These are phyloP conservation scores for Melipona quadrifasciata DNA, from an alignment of 1,140 invertebrate genomes.

Conservation along the genomic window DNA sequence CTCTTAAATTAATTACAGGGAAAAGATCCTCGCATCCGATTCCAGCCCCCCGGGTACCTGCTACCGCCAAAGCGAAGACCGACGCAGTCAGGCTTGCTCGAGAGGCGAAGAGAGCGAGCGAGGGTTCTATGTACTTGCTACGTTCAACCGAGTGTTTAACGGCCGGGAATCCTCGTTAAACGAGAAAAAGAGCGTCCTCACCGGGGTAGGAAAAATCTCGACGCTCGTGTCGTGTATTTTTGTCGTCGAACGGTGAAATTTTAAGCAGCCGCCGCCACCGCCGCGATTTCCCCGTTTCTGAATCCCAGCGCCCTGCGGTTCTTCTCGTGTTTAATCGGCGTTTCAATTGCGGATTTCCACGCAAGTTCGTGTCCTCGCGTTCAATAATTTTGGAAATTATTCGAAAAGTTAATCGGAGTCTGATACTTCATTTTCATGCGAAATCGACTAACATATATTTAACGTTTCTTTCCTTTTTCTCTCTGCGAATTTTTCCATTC, in stretches of 20 bases:
- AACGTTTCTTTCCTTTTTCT: no score
- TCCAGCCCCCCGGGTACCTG: constrained; percentile 35
- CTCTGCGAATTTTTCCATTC: no score
- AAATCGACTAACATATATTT: no score
- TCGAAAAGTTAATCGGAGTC: no score
- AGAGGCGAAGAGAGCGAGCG: constrained; percentile 60
- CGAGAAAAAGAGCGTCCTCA: constrained; percentile 63
- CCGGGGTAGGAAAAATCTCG: constrained; percentile 51
- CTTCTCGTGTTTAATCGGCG: no score
- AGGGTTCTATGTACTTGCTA: constrained; percentile 58
- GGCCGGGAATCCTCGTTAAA: constrained; percentile 71
- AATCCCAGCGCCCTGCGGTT: no score
- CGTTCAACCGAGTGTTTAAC: constrained; percentile 69
- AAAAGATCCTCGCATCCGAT: constrained; percentile 76
- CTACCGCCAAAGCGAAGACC: constrained; percentile 18
- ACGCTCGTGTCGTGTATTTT: constrained; percentile 54
- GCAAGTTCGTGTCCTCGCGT: no score
- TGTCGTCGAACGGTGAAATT: constrained; percentile 56
- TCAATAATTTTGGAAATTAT: no score
- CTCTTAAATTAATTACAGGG: constrained; percentile 79
- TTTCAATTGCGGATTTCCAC: no score
- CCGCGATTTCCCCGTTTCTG: not conserved
- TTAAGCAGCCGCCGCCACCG: constrained; percentile 53
- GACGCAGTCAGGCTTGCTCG: constrained; percentile 39
- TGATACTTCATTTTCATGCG: no score